phyloP scores from a whole-genome alignment of 2,888 invertebrate species.

The Tetranychus piercei region DNA sequence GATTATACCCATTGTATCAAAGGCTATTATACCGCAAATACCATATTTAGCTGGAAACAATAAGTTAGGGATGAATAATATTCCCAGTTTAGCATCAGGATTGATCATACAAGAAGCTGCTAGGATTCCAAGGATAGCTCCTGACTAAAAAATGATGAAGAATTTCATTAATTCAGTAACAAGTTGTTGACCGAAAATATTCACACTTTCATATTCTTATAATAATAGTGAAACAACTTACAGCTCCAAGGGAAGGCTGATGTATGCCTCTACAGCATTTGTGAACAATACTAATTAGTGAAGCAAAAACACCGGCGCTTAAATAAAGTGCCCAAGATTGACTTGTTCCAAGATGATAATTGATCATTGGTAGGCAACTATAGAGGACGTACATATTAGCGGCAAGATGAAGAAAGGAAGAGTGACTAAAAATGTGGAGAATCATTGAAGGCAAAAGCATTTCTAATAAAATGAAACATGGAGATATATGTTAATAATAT shows the following conservation, averaged over 20 bases:
- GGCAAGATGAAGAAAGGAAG: slow-evolving; percentile 61
- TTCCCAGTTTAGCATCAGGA: slow-evolving; percentile 68
- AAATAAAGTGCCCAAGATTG: slow-evolving; percentile 79
- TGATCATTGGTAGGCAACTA: slow-evolving; percentile 41
- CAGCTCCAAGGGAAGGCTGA: slow-evolving; percentile 74
- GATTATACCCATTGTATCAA: slow-evolving; percentile 65
- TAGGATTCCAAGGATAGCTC: slow-evolving; percentile 77
- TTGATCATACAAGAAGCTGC: slow-evolving; percentile 67
- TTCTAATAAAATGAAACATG: neutral
- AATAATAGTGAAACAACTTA: slow-evolving; percentile 38
- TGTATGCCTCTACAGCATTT: slow-evolving; percentile 51
- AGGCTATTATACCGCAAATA: slow-evolving; percentile 59
- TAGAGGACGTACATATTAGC: slow-evolving; percentile 92
- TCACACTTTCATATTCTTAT: too few species aligned
- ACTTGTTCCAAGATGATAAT: slow-evolving; percentile 60
- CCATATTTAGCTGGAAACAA: slow-evolving; percentile 70
- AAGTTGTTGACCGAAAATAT: too few species aligned
- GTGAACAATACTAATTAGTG: slow-evolving; percentile 59
- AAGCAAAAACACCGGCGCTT: slow-evolving; percentile 63
- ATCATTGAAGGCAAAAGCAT: slow-evolving; percentile 68
- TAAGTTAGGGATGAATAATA: slow-evolving; percentile 72
- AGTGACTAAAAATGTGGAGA: slow-evolving; percentile 84
- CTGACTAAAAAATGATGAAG: slow-evolving; percentile 48
- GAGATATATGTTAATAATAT: too few species aligned
- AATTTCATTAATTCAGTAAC: neutral